Conservation (phyloP, 1,140 invertebrate species). For the Drosophila ohnishii region DNA sequence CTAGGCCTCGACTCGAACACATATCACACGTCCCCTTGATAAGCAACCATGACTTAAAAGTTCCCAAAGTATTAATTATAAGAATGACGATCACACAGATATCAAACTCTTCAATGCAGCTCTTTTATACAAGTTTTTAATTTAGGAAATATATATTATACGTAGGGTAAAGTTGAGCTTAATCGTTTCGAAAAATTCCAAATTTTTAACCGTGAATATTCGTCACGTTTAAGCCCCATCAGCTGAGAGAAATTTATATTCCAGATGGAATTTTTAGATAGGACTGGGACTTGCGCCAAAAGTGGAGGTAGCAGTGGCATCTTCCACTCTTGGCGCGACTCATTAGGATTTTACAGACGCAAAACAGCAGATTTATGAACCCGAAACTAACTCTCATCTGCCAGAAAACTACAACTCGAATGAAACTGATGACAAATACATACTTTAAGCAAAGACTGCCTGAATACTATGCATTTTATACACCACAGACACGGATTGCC, state of each 20-base stretch:
- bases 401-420: conserved; percentile 60
- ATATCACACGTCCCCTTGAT: conserved; percentile 66
- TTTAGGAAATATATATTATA: conserved; percentile 41
- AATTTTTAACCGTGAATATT: conserved; percentile 4
- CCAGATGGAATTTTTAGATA: conserved; percentile 38
- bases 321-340: conserved; percentile 54
- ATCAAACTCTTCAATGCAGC: conserved; percentile 51
- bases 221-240: conserved; percentile 2
- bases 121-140: conserved; percentile 51
- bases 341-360: conserved; percentile 44
- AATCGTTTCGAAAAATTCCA: neutral
- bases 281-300: conserved; percentile 50
- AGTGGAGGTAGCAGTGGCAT: conserved; percentile 19
- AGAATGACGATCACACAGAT: conserved; percentile 42
- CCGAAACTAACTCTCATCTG: conserved; percentile 36
- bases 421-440: conserved; percentile 77
- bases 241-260: conserved; percentile 18
- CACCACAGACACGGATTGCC: conserved; percentile 44
- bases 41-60: conserved; percentile 56
- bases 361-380: conserved; percentile 33
- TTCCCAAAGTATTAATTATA: conserved; percentile 78
- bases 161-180: conserved; percentile 37
- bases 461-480: conserved; percentile 69
- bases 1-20: conserved; percentile 61
- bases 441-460: conserved; percentile 71